These are phyloP conservation scores for Rotaria magnacalcarata DNA, from an alignment of 2,888 invertebrate species.

Conservation along the genomic window DNA sequence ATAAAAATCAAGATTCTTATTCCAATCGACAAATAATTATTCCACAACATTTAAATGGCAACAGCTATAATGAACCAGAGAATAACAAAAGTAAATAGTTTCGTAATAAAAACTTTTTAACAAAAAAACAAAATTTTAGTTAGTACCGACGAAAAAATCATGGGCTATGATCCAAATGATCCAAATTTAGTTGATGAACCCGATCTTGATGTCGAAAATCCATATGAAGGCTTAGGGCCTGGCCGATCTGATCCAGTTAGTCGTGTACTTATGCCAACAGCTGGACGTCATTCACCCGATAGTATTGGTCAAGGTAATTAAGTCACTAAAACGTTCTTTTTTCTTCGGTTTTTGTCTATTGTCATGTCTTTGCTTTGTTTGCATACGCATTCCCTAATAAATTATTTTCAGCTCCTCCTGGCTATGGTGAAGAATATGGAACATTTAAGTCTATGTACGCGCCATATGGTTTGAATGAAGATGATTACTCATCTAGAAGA, in stretches of 20 bases:
- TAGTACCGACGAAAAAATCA: slow-evolving; percentile 39
- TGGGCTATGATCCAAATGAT: slow-evolving; percentile 46
- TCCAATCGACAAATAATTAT: not conserved
- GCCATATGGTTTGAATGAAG: slow-evolving; percentile 24
- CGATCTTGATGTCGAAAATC: slow-evolving; percentile 40
- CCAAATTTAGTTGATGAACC: slow-evolving; percentile 44
- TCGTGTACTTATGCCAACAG: slow-evolving; percentile 10
- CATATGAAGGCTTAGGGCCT: slow-evolving; percentile 27
- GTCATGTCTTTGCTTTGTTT: not conserved
- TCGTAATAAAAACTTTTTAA: too few species aligned
- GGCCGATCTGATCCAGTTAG: not conserved
- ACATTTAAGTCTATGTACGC: slow-evolving; percentile 27
- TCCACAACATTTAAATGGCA: not conserved
- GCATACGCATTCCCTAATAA: not conserved
- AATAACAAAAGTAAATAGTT: slow-evolving; percentile 26
- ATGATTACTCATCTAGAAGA: not conserved
- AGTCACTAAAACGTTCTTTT: not conserved
- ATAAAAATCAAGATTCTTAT: not conserved
- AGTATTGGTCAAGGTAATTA: slow-evolving; percentile 15
- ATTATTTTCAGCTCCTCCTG: slow-evolving; percentile 10
- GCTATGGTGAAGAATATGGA: slow-evolving; percentile 35
- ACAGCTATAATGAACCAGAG: slow-evolving; percentile 35
- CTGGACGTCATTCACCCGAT: slow-evolving; percentile 12
- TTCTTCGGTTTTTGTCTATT: not conserved
- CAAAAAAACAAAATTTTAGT: not conserved